Evolutionary conservation across 2,888 invertebrate species (phyloP).

Genomic region (Iselma pallidipennis): DNA sequence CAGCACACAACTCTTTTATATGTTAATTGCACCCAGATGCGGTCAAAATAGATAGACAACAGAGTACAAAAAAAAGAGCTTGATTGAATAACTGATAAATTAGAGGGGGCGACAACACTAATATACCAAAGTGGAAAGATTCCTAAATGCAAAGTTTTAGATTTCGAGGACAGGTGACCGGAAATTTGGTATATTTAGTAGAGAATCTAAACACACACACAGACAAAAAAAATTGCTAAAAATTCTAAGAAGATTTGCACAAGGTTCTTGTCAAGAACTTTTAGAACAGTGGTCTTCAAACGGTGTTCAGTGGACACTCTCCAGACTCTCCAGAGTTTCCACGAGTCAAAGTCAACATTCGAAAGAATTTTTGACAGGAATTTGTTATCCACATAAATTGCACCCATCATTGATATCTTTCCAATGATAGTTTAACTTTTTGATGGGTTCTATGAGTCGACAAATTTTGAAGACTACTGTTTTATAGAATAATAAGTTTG

Average conservation of each 20-base stretch:
- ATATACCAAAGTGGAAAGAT: neutral
- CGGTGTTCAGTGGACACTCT: no score
- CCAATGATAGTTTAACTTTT: no score
- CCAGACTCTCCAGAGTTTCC: no score
- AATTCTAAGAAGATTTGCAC: neutral
- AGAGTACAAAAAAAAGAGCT: neutral
- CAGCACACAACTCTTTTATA: conserved; percentile 2
- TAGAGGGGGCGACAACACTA: neutral
- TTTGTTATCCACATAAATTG: no score
- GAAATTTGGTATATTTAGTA: neutral
- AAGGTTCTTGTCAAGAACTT: neutral
- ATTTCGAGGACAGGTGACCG: neutral
- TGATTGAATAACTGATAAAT: neutral
- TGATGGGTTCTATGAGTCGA: no score
- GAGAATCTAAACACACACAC: neutral
- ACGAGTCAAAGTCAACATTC: no score
- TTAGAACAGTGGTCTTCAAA: no score
- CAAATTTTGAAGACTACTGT: no score
- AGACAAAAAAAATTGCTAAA: neutral
- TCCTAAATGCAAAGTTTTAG: neutral
- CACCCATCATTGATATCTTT: no score
- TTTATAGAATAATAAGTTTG: no score
- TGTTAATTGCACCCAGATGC: conserved; percentile 6
- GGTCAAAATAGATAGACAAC: neutral
- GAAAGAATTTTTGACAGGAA: no score